These are phyloP conservation scores for Machaerirhynchus nigripectus DNA, from an alignment of 2,113 vertebrate genomes.

Conservation along the genomic window DNA sequence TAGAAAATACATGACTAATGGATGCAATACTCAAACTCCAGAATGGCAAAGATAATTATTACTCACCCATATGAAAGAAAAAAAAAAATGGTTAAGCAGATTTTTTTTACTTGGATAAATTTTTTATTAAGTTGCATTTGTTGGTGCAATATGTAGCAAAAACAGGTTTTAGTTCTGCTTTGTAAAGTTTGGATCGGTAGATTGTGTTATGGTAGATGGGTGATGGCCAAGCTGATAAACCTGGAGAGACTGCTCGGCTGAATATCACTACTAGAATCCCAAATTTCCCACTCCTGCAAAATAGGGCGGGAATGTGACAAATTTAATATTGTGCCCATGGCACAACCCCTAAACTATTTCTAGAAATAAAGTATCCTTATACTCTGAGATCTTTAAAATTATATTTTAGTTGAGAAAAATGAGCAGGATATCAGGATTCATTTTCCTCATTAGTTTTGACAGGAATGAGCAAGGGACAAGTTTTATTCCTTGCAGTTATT, in stretches of 20 bases:
- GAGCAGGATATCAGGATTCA: neutral
- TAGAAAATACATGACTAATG: neutral
- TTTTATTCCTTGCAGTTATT: neutral
- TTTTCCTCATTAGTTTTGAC: neutral
- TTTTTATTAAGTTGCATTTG: neutral
- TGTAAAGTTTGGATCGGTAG: neutral
- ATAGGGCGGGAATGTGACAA: neutral
- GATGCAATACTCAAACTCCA: neutral
- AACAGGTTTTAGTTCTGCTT: neutral
- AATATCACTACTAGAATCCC: neutral
- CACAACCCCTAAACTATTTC: neutral
- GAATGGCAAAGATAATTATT: neutral
- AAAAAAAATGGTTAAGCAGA: neutral
- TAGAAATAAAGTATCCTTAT: neutral
- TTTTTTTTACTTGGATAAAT: neutral
- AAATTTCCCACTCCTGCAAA: neutral
- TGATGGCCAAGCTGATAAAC: neutral
- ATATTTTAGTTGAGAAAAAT: neutral
- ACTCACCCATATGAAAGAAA: neutral
- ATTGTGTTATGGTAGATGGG: rapidly evolving
- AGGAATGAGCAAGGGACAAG: neutral
- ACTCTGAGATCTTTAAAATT: neutral
- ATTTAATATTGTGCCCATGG: neutral
- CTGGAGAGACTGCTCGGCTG: neutral
- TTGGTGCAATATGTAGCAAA: neutral